phyloP scores from a whole-genome alignment of 2,113 vertebrate species.

The Ursus arctos region DNA sequence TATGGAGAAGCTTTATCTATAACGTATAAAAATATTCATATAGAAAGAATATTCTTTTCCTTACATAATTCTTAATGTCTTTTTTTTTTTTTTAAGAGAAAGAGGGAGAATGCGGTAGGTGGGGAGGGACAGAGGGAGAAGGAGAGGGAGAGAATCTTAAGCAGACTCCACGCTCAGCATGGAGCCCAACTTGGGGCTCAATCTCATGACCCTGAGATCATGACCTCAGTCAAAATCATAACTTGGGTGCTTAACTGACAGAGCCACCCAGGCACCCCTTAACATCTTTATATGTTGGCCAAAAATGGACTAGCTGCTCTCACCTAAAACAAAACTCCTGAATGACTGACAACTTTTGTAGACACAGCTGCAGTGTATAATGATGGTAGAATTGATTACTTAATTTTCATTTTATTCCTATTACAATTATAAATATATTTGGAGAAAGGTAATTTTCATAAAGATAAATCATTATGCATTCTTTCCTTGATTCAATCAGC shows the following conservation, averaged over 20 bases:
- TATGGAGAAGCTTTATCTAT: neutral
- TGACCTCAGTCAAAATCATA: neutral
- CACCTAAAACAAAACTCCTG: neutral
- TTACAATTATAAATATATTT: conserved; percentile 51
- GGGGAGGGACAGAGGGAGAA: neutral
- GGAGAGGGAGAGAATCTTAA: neutral
- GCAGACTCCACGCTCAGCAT: neutral
- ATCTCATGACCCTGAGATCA: neutral
- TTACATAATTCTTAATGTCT: neutral
- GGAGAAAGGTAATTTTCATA: conserved; percentile 40
- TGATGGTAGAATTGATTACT: conserved; percentile 24
- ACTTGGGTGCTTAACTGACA: neutral
- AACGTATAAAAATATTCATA: neutral
- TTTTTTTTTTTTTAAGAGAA: neutral
- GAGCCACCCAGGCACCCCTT: neutral
- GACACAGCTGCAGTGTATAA: neutral
- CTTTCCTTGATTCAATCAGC: conserved; percentile 8
- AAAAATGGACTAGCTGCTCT: neutral
- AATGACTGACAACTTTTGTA: conserved; percentile 26
- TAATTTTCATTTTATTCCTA: conserved; percentile 33
- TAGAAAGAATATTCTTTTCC: neutral
- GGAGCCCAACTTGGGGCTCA: neutral
- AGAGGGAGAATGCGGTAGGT: accelerated
- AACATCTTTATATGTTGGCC: neutral
- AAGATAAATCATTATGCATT: neutral